Percentiles rank a stretch among this genome's conserved stretches.
These are phyloP conservation scores for Matsumurasca onukii DNA, from an alignment of 1,140 invertebrate species.

Conservation along the genomic window DNA sequence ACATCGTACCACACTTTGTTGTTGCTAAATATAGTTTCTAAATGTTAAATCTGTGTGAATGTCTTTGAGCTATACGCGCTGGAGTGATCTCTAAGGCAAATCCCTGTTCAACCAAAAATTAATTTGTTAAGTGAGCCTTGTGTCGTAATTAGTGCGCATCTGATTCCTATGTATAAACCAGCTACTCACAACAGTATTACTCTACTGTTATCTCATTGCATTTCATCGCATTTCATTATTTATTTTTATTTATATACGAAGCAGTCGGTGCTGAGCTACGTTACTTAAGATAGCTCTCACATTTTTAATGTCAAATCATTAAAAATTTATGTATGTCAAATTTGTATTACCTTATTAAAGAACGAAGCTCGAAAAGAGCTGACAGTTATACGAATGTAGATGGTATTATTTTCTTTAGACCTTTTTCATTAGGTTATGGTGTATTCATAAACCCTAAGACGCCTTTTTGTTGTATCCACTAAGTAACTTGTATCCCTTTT, in stretches of 20 bases:
- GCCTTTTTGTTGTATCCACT: too few relatives aligned
- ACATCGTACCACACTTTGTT: neutral
- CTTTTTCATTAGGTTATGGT: too few relatives aligned
- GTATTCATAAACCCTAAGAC: too few relatives aligned
- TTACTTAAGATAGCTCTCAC: neutral
- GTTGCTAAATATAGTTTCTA: neutral
- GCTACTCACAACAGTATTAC: neutral
- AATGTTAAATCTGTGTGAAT: neutral
- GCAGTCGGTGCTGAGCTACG: neutral
- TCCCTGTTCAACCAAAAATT: constrained; percentile 19
- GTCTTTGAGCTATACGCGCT: neutral
- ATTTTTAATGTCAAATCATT: too few relatives aligned
- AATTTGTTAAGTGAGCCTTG: constrained; percentile 7
- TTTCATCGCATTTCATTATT: constrained; percentile 23
- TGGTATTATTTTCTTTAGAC: too few relatives aligned
- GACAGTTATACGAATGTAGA: too few relatives aligned
- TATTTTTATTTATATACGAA: constrained; percentile 9
- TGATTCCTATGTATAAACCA: constrained; percentile 11
- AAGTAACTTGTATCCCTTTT: too few relatives aligned
- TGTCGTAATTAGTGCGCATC: neutral
- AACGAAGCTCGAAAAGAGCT: too few relatives aligned
- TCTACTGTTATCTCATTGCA: constrained; percentile 7
- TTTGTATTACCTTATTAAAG: too few relatives aligned
- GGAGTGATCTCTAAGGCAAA: neutral
- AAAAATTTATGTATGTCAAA: too few relatives aligned